A percentile compares a stretch with the other conserved stretches of the same genome.
Conservation (phyloP, 2,797 vertebrate species). For the Centroberyx gerrardi region DNA sequence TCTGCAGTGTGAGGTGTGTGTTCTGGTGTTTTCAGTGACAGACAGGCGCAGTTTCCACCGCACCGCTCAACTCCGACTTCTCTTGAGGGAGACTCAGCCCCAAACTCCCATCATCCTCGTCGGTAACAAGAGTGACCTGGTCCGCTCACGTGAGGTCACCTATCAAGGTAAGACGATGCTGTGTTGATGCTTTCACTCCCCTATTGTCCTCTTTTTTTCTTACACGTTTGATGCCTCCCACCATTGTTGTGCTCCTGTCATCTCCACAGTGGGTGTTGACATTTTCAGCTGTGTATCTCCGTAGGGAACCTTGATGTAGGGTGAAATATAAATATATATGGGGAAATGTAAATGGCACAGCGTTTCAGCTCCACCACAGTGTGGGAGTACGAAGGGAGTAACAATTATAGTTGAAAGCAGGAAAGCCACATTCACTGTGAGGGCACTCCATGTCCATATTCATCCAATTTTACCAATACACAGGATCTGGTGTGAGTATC, state of each 20-base stretch:
- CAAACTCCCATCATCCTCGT: slow-evolving; percentile 91
- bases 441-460: slow-evolving; percentile 31
- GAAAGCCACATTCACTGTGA: slow-evolving; percentile 37
- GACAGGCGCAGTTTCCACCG: slow-evolving; percentile 90
- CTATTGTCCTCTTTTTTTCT: neutral
- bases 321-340: slow-evolving; percentile 43
- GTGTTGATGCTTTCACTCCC: neutral
- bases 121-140: slow-evolving; percentile 92
- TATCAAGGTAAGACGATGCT: slow-evolving; percentile 83
- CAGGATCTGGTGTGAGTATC: neutral
- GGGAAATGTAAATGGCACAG: slow-evolving; percentile 55
- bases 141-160: slow-evolving; percentile 89
- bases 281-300: slow-evolving; percentile 41
- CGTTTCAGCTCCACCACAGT: slow-evolving; percentile 34
- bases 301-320: slow-evolving; percentile 54
- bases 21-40: slow-evolving; percentile 91
- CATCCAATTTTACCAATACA: slow-evolving; percentile 20
- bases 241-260: neutral
- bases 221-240: neutral
- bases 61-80: slow-evolving; percentile 89
- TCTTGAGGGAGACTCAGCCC: slow-evolving; percentile 87
- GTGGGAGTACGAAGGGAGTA: slow-evolving; percentile 64
- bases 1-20: slow-evolving; percentile 89
- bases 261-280: slow-evolving; percentile 22
- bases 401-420: slow-evolving; percentile 48